Evolutionary conservation across 2,888 invertebrate species (phyloP).

Genomic region (Reticulitermes lucifugus): DNA sequence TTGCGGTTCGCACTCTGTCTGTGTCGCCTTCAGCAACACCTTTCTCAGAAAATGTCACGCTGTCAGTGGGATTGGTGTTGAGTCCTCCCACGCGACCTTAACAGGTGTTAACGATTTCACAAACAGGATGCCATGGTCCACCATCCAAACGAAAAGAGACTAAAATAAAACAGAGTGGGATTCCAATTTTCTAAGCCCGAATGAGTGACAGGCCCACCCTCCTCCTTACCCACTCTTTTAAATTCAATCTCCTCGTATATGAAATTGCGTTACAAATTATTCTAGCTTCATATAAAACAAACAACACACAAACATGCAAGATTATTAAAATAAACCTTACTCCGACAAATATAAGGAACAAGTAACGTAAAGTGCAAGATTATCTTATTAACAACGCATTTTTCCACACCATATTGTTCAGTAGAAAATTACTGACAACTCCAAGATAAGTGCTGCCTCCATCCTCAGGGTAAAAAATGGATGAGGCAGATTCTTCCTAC

Average conservation of each 20-base stretch:
- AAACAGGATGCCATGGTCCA: constrained; percentile 26
- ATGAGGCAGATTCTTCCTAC: too few species aligned
- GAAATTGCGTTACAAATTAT: constrained; percentile 4
- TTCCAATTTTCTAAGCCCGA: constrained; percentile 28
- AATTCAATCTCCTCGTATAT: background rate
- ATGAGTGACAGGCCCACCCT: constrained; percentile 38
- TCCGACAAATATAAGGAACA: too few species aligned
- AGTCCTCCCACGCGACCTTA: constrained; percentile 16
- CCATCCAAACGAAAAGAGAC: background rate
- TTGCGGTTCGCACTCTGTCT: background rate
- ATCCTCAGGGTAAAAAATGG: too few species aligned
- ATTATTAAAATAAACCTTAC: too few species aligned
- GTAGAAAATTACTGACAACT: too few species aligned
- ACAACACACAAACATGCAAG: too few species aligned
- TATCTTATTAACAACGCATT: too few species aligned
- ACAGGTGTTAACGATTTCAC: constrained; percentile 38
- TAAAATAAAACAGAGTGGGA: background rate
- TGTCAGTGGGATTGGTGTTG: background rate
- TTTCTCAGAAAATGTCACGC: background rate
- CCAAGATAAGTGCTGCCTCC: too few species aligned
- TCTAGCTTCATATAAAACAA: background rate
- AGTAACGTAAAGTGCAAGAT: too few species aligned
- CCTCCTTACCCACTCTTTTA: background rate
- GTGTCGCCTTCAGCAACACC: background rate
- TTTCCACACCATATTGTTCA: too few species aligned